Percentiles rank a stretch among this genome's conserved stretches.
Conservation (phyloP, 2,888 invertebrate species). For the Gandaritis pyraliata region DNA sequence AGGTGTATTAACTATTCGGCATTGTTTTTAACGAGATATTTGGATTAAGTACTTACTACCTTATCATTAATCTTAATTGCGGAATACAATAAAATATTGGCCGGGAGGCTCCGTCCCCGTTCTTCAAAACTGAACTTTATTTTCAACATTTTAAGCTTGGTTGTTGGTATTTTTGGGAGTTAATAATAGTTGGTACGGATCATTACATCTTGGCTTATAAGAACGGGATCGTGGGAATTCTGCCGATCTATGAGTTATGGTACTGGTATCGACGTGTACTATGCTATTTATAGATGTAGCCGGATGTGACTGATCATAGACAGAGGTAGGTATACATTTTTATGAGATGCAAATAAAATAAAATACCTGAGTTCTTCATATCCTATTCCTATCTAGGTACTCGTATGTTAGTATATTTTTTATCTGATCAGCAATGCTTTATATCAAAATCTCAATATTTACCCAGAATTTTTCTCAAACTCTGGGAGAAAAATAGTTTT, state of each 20-base stretch:
- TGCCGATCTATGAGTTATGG: constrained; percentile 71
- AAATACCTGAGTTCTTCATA: not conserved
- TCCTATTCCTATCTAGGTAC: not conserved
- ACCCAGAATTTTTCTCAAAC: not conserved
- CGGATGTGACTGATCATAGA: constrained; percentile 41
- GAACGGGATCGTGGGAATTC: constrained; percentile 83
- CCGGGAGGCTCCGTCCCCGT: constrained; percentile 57
- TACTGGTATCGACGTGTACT: constrained; percentile 48
- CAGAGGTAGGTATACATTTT: constrained; percentile 1
- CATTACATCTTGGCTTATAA: constrained; percentile 76
- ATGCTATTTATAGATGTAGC: constrained; percentile 31
- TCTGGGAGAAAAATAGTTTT: too few relatives aligned
- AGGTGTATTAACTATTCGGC: constrained; percentile 67
- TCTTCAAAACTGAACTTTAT: constrained; percentile 58
- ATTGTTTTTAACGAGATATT: constrained; percentile 77
- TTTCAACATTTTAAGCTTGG: constrained; percentile 57
- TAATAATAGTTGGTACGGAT: constrained; percentile 74
- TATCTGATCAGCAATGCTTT: not conserved
- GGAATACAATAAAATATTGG: constrained; percentile 82
- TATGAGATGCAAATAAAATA: constrained; percentile 6
- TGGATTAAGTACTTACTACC: constrained; percentile 82
- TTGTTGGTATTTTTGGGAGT: constrained; percentile 49
- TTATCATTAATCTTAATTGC: constrained; percentile 85
- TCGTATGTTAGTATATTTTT: not conserved
- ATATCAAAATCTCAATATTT: not conserved